A percentile compares a stretch with the other conserved stretches of the same genome.
phyloP scores from a whole-genome alignment of 1,140 invertebrate species.

The Drosophila ercepeae region DNA sequence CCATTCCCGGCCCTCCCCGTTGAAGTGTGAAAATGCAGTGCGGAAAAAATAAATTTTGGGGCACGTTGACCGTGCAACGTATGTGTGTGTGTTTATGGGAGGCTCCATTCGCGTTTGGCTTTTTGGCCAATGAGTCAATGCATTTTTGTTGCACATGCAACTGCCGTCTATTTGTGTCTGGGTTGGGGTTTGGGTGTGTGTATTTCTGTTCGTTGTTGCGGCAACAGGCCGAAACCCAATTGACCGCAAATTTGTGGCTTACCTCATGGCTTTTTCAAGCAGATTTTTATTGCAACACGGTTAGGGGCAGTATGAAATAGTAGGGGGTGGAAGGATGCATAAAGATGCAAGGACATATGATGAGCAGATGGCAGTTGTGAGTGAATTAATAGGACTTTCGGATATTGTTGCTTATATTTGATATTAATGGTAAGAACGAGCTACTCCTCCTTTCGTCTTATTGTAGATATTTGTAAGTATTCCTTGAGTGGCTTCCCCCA shows the following conservation, averaged over 20 bases:
- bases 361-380: conserved; percentile 19
- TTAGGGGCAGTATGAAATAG: neutral
- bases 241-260: conserved; percentile 75
- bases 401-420: too few relatives aligned
- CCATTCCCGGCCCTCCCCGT: neutral
- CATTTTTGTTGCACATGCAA: conserved; percentile 78
- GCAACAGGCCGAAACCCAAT: conserved; percentile 70
- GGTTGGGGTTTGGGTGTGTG: neutral
- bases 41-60: conserved; percentile 44
- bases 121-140: conserved; percentile 63
- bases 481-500: too few relatives aligned
- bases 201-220: conserved; percentile 31
- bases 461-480: too few relatives aligned
- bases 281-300: conserved; percentile 69
- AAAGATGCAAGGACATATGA: conserved; percentile 11
- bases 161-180: conserved; percentile 21
- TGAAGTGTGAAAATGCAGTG: conserved; percentile 78
- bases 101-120: conserved; percentile 30
- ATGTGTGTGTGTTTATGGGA: conserved; percentile 34
- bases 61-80: conserved; percentile 47
- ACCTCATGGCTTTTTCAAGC: conserved; percentile 74
- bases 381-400: neutral
- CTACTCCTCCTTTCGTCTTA: conserved; percentile 6
- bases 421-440: too few relatives aligned
- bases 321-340: neutral